A percentile compares a stretch with the other conserved stretches of the same genome.
Evolutionary conservation across 2,797 vertebrate species (phyloP).

Genomic region (Pangasius krempfi): DNA sequence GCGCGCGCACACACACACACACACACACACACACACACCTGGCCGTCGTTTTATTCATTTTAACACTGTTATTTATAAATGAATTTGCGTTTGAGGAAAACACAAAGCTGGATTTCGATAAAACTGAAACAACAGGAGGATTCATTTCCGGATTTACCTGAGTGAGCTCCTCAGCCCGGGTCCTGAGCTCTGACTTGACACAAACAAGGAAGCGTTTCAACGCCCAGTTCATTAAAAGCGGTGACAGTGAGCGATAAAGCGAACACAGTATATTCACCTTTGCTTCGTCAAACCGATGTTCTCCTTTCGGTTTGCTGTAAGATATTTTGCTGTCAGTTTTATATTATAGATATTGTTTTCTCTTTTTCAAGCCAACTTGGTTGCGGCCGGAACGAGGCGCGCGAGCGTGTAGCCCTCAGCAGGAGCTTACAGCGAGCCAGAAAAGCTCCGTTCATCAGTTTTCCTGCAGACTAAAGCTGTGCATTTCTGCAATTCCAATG

Average conservation of each 20-base stretch:
- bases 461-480: background rate
- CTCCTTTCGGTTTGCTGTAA: background rate
- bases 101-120: too few species aligned
- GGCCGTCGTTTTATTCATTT: too few species aligned
- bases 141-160: background rate
- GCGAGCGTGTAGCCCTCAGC: background rate
- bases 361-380: background rate
- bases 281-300: background rate
- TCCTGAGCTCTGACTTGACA: background rate
- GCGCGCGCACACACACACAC: background rate
- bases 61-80: background rate
- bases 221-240: too few species aligned
- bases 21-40: background rate
- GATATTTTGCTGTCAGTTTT: background rate
- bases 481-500: background rate
- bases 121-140: fast-evolving
- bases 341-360: background rate
- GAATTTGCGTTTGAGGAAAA: background rate
- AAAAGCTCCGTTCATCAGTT: background rate
- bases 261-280: background rate
- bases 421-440: background rate
- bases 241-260: background rate
- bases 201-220: constrained; percentile 11
- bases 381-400: background rate
- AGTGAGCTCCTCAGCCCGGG: too few species aligned